phyloP scores from a whole-genome alignment of 2,113 vertebrate species.

The Lamprotornis superbus region DNA sequence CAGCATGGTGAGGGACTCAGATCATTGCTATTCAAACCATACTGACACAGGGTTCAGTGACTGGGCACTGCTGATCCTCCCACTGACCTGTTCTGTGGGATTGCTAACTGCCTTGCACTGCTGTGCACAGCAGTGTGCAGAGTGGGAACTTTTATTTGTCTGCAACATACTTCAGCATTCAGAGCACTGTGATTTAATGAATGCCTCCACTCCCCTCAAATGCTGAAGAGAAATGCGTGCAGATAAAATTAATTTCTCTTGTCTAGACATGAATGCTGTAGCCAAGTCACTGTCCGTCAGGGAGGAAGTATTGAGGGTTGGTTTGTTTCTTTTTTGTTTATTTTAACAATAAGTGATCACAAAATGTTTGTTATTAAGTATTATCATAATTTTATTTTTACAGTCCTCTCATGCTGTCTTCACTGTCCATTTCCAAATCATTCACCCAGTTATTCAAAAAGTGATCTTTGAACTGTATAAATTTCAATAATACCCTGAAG shows the following conservation, averaged over 20 bases:
- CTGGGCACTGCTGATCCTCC: neutral
- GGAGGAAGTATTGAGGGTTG: neutral
- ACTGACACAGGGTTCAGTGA: neutral
- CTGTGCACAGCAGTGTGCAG: neutral
- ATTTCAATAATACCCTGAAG: neutral
- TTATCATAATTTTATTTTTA: neutral
- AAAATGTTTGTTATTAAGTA: neutral
- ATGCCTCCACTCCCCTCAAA: neutral
- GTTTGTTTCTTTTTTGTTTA: neutral
- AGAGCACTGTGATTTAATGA: neutral
- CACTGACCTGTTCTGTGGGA: neutral
- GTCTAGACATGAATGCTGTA: neutral
- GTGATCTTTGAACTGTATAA: neutral
- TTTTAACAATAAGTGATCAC: neutral
- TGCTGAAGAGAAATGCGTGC: neutral
- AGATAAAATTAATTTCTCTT: constrained; percentile 11
- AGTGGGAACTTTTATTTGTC: neutral
- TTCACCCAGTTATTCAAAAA: neutral
- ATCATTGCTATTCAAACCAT: neutral
- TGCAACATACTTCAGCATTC: neutral
- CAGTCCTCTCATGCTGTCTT: neutral
- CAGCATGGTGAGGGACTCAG: neutral
- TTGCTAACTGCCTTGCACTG: neutral
- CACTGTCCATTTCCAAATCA: neutral
- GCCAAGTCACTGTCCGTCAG: neutral